These are phyloP conservation scores for Pectinophora gossypiella DNA, from an alignment of 1,140 invertebrate species.

Conservation along the genomic window DNA sequence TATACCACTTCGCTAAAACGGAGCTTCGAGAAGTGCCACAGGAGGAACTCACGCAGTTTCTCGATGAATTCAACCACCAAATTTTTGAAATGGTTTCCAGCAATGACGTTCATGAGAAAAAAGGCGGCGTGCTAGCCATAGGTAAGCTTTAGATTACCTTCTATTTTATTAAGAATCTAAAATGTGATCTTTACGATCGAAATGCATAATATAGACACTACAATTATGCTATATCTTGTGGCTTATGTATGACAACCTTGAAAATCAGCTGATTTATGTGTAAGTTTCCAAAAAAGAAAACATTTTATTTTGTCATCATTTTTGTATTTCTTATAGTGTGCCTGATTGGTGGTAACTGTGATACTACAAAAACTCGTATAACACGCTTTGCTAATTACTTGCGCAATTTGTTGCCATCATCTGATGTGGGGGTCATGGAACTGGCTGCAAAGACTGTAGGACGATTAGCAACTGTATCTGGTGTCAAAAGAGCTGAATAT, in stretches of 20 bases:
- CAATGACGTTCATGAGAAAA: constrained; percentile 94
- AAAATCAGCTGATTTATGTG: no score
- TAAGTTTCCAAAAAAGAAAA: no score
- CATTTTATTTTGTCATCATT: constrained; percentile 8
- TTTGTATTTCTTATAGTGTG: constrained; percentile 80
- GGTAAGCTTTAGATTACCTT: constrained; percentile 77
- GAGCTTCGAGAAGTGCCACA: constrained; percentile 94
- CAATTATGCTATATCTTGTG: no score
- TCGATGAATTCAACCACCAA: constrained; percentile 97
- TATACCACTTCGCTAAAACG: constrained; percentile 93
- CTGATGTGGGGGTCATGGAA: constrained; percentile 95
- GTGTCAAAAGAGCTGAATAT: constrained; percentile 95
- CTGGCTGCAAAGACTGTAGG: constrained; percentile 96
- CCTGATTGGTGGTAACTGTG: constrained; percentile 93
- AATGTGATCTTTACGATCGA: no score
- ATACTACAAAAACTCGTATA: constrained; percentile 92
- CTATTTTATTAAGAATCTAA: neutral
- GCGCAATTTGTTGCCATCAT: constrained; percentile 91
- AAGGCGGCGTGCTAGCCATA: constrained; percentile 96
- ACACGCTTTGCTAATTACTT: constrained; percentile 96
- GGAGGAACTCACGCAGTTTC: constrained; percentile 92
- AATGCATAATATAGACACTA: no score
- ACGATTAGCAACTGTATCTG: constrained; percentile 91
- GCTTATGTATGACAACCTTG: no score
- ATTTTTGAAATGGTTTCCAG: constrained; percentile 97